Evolutionary conservation across 2,797 vertebrate species (phyloP).

Genomic region (Coendou prehensilis): DNA sequence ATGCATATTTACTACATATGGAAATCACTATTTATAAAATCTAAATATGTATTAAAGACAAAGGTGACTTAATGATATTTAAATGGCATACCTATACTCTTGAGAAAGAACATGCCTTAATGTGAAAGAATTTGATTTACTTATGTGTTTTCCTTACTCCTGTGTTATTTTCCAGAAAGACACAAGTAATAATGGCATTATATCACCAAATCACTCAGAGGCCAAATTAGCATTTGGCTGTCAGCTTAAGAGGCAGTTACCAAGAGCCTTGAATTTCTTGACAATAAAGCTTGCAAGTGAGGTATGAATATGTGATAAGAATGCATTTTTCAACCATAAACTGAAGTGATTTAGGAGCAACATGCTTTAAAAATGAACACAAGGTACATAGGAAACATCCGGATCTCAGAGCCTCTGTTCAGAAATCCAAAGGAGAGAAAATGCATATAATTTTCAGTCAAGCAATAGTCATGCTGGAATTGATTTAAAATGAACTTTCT

Average conservation of each 20-base stretch:
- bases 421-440: not conserved
- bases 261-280: conserved; percentile 46
- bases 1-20: not conserved
- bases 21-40: not conserved
- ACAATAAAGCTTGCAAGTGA: conserved; percentile 21
- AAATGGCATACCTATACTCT: not conserved
- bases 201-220: conserved; percentile 47
- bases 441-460: not conserved
- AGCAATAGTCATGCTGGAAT: not conserved
- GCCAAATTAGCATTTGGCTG: conserved; percentile 69
- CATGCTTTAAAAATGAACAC: conserved; percentile 25
- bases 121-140: not conserved
- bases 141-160: conserved; percentile 38
- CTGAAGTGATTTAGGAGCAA: conserved; percentile 18
- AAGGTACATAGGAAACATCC: not conserved
- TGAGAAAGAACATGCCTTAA: not conserved
- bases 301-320: conserved; percentile 28
- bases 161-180: conserved; percentile 64
- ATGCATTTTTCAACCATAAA: conserved; percentile 10
- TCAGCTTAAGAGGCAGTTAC: conserved; percentile 40
- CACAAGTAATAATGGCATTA: conserved; percentile 63
- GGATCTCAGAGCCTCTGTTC: not conserved
- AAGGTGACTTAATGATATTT: conserved; percentile 11
- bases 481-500: conserved; percentile 35
- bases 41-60: not conserved